Percentiles rank a stretch among this genome's conserved stretches.
Conservation (phyloP, 2,888 invertebrate species). For the Trichopoda pennipes region DNA sequence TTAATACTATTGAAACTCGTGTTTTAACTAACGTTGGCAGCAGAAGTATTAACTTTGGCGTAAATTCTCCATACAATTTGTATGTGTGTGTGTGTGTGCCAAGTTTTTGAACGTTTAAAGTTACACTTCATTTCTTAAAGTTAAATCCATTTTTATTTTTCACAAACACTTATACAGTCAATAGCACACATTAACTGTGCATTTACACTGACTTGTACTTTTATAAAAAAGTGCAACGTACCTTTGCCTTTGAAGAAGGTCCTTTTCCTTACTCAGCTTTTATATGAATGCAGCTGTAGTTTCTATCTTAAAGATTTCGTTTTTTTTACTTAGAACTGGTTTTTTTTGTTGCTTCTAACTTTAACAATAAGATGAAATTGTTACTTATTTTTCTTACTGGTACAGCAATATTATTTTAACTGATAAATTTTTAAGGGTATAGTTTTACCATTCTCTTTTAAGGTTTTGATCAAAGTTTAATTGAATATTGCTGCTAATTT, state of each 20-base stretch:
- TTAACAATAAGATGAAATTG: slow-evolving; percentile 33
- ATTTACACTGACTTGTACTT: background rate
- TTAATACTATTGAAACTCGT: slow-evolving; percentile 37
- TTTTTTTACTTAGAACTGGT: background rate
- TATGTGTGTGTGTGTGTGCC: slow-evolving; percentile 6
- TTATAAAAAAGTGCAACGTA: slow-evolving; percentile 53
- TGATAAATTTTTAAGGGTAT: slow-evolving; percentile 26
- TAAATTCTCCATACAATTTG: slow-evolving; percentile 19
- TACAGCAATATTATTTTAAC: slow-evolving; percentile 40
- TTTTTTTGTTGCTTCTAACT: slow-evolving; percentile 9
- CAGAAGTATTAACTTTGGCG: background rate
- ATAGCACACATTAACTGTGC: slow-evolving; percentile 22
- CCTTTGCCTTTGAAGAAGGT: slow-evolving; percentile 64
- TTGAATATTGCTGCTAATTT: too few species aligned
- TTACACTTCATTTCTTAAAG: slow-evolving; percentile 54
- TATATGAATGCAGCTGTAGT: slow-evolving; percentile 13
- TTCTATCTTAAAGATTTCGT: slow-evolving; percentile 35
- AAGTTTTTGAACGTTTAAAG: slow-evolving; percentile 42
- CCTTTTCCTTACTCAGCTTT: slow-evolving; percentile 33
- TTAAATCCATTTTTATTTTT: slow-evolving; percentile 20
- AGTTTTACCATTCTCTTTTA: slow-evolving; percentile 19
- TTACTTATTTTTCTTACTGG: slow-evolving; percentile 11
- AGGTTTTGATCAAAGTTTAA: background rate
- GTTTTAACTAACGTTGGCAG: slow-evolving; percentile 14
- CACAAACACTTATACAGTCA: slow-evolving; percentile 52